A percentile compares a stretch with the other conserved stretches of the same genome.
These are phyloP conservation scores for Hemicordylus capensis DNA, from an alignment of 2,113 vertebrate genomes.

Conservation along the genomic window DNA sequence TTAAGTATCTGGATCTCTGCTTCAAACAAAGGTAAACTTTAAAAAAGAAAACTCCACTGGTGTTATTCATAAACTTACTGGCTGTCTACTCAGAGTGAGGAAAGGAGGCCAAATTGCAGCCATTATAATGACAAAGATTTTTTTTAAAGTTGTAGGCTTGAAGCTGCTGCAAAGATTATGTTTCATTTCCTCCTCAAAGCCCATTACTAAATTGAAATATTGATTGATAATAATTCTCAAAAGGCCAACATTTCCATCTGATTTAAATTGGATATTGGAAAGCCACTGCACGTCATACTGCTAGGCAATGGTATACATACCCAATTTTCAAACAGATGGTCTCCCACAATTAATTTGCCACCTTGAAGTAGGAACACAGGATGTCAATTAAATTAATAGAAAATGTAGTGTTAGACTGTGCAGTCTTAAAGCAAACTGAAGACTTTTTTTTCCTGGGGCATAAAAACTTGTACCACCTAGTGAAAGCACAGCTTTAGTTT, in stretches of 20 bases:
- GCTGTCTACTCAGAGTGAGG: neutral
- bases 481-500: conserved; percentile 36
- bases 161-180: conserved; percentile 18
- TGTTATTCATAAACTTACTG: neutral
- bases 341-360: conserved; percentile 58
- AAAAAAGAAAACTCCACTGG: neutral
- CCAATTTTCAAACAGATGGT: conserved; percentile 49
- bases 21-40: neutral
- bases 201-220: conserved; percentile 17
- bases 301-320: conserved; percentile 16
- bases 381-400: conserved; percentile 58
- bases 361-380: conserved; percentile 54
- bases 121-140: conserved; percentile 17
- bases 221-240: neutral
- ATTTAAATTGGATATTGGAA: conserved; percentile 46
- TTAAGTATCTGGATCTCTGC: neutral
- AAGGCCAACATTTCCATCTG: neutral
- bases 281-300: neutral
- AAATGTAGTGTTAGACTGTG: conserved; percentile 23
- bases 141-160: conserved; percentile 7
- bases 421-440: conserved; percentile 24
- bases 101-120: neutral
- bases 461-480: conserved; percentile 20
- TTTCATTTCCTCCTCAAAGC: conserved; percentile 6
- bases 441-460: neutral